Percentiles rank a stretch among this genome's conserved stretches.
Conservation (phyloP, 2,113 vertebrate species). For the Romanogobio albipinnatus region DNA sequence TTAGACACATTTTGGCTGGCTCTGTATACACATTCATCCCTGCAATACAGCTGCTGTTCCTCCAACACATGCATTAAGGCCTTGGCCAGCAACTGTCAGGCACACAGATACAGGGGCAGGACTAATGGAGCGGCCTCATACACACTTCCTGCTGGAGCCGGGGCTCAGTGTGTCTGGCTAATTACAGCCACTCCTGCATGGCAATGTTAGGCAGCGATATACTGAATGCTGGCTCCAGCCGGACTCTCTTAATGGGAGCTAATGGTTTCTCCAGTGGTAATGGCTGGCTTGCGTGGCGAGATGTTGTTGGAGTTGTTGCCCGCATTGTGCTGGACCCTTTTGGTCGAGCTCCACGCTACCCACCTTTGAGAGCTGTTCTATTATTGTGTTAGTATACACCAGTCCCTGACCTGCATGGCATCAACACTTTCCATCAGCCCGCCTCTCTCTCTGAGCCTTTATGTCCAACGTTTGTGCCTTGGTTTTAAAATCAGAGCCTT, state of each 20-base stretch:
- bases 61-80: constrained; percentile 27
- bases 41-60: constrained; percentile 18
- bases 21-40: constrained; percentile 11
- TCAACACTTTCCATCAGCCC: neutral
- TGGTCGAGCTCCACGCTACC: constrained; percentile 44
- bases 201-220: constrained; percentile 53
- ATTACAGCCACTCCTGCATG: constrained; percentile 63
- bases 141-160: constrained; percentile 48
- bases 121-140: constrained; percentile 67
- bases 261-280: constrained; percentile 71
- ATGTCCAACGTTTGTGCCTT: constrained; percentile 55
- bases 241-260: constrained; percentile 69
- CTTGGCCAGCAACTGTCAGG: constrained; percentile 15
- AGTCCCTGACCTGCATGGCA: constrained; percentile 54
- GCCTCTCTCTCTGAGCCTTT: constrained; percentile 34
- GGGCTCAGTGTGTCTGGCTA: constrained; percentile 64
- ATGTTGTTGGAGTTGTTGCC: constrained; percentile 57
- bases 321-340: constrained; percentile 59
- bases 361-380: constrained; percentile 53
- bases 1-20: constrained; percentile 17
- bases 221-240: constrained; percentile 61
- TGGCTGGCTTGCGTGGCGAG: constrained; percentile 56
- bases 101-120: constrained; percentile 40
- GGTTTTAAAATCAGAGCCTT: constrained; percentile 61
- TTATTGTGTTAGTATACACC: constrained; percentile 60